Evolutionary conservation across 2,797 vertebrate genomes (phyloP).

Genomic region (Gila robusta): DNA sequence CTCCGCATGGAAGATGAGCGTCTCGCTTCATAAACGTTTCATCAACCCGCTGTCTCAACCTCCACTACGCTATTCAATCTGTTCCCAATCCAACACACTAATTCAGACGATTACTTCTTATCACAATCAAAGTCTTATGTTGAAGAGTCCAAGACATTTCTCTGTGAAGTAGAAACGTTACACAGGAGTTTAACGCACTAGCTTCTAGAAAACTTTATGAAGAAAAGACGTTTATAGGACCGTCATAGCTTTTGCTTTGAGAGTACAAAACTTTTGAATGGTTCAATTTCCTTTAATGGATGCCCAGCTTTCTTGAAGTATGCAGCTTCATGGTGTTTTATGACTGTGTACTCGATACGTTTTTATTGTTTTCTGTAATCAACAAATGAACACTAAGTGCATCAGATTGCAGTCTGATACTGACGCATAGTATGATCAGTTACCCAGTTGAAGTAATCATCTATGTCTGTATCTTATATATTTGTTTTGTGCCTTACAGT

Average conservation of each 20-base stretch:
- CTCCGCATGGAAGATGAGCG: constrained; percentile 83
- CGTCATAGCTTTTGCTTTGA: background rate
- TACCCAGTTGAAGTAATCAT: constrained; percentile 8
- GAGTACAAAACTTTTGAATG: constrained; percentile 8
- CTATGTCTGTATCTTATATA: constrained; percentile 27
- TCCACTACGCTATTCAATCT: background rate
- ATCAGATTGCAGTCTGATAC: constrained; percentile 31
- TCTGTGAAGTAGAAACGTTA: constrained; percentile 9
- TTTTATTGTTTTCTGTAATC: constrained; percentile 37
- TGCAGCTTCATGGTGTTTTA: constrained; percentile 13
- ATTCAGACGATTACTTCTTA: background rate
- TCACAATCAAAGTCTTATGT: constrained; percentile 5
- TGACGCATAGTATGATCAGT: constrained; percentile 23
- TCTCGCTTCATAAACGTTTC: constrained; percentile 48
- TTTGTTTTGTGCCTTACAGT: constrained; percentile 48
- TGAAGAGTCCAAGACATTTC: constrained; percentile 28
- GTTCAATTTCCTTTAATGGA: constrained; percentile 14
- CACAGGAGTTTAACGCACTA: background rate
- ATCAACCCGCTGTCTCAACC: background rate
- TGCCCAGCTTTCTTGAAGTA: constrained; percentile 11
- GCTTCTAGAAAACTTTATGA: background rate
- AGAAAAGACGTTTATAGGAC: background rate
- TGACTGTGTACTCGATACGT: background rate
- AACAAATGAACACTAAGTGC: constrained; percentile 30
- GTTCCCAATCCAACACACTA: background rate